Base-by-base conservation (phyloP, 2,888 invertebrate genomes). In the Amblyjoppa fuscipennis region DNA sequence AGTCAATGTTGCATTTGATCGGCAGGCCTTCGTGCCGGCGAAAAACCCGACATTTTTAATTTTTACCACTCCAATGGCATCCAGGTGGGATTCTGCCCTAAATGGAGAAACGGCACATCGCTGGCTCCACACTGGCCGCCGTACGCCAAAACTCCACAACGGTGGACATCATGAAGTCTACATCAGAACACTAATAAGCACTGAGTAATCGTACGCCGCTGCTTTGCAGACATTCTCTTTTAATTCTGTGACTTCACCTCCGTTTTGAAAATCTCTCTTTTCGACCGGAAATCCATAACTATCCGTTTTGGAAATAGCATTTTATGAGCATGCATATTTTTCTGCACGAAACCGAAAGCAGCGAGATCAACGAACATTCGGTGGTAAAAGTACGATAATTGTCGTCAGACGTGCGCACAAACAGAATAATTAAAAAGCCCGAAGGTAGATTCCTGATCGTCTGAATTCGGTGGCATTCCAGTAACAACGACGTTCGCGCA, bases 401-500 rank as follows among this genome's bases (percentile, higher is more conserved):
- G 25, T 28, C 11, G 28, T 61, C 51, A 2, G 9, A 2, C n/a
- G n/a, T 13, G 49, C 49, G n/a, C 4, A n/a, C 6, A 1, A n/a
- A 51, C 16, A n/a, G n/a, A n/a, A 51, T 51, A n/a, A 49, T 49
- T 13, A 49, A n/a, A n/a, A 51, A 51, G n/a, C 3, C 6, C 51
- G n/a, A 49, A 11, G 49, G 49, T 49, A 16, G 3, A 49, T 49
- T 51, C 31, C 13, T 41, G 61, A 68, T 66, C 64, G 59, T 53
- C 59, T 90, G 90, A 92, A 91, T 92, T 92, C 90, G 90, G 89
- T 91, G 89, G 86, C 91, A 91, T 92, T 91, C 92, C 92, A 87
- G 5, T 20, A 16, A 25, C 4, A 45, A 0, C 51, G 31, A 41
- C 66, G 66, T 13, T 16, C 75, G 66, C 20, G 77, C 53, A 56